A percentile compares a stretch with the other conserved stretches of the same genome.
These are phyloP conservation scores for Notiomystis cincta DNA, from an alignment of 2,113 vertebrate species.

Conservation along the genomic window DNA sequence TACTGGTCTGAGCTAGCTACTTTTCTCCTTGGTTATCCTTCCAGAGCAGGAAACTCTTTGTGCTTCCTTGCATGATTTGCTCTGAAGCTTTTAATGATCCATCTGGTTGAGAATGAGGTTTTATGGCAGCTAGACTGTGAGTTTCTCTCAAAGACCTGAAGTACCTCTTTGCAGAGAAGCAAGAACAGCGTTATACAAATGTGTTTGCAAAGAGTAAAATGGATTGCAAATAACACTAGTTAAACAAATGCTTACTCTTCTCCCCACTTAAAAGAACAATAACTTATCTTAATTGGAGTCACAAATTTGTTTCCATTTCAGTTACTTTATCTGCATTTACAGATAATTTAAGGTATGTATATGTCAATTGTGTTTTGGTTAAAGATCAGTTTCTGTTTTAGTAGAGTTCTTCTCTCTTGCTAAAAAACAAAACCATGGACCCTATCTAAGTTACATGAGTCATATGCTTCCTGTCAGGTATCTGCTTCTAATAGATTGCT, in stretches of 20 bases:
- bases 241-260: background rate
- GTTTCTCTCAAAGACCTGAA: background rate
- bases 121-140: background rate
- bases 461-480: background rate
- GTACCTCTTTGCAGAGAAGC: background rate
- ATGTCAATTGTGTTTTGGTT: background rate
- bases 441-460: background rate
- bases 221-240: background rate
- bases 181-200: background rate
- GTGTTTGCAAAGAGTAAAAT: background rate
- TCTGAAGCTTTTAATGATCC: background rate
- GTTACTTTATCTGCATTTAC: background rate
- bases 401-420: background rate
- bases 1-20: background rate
- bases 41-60: background rate
- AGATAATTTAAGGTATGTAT: background rate
- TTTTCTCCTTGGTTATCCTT: background rate
- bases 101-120: background rate
- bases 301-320: background rate
- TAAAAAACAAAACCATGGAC: background rate
- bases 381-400: background rate
- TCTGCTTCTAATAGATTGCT: background rate
- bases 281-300: background rate
- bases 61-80: background rate
- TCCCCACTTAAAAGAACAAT: background rate